A percentile compares a stretch with the other conserved stretches of the same genome.
These are phyloP conservation scores for Hirtodrosophila confusa DNA, from an alignment of 2,888 invertebrate genomes.

Conservation along the genomic window DNA sequence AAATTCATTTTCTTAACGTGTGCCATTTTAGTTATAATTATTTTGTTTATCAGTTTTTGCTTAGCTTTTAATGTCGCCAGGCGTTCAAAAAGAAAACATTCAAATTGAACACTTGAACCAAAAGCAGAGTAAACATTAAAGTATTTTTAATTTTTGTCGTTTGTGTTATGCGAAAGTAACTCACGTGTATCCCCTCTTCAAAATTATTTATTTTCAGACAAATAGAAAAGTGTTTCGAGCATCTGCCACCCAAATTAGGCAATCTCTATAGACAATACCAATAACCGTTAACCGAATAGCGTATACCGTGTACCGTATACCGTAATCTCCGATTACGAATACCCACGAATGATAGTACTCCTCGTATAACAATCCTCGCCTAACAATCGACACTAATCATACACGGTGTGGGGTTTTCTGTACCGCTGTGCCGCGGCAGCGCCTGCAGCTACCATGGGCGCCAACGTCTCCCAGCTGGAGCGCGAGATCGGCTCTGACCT, in stretches of 20 bases:
- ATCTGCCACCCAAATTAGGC: conserved; percentile 52
- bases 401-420: conserved; percentile 66
- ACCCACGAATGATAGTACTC: conserved; percentile 18
- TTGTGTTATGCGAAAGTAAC: conserved; percentile 79
- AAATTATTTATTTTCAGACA: conserved; percentile 84
- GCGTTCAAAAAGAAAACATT: conserved; percentile 10
- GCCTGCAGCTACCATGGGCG: conserved; percentile 88
- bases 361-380: conserved; percentile 10
- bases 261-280: conserved; percentile 45
- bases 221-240: conserved; percentile 76
- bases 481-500: conserved; percentile 99
- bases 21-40: conserved; percentile 46
- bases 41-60: conserved; percentile 37
- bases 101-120: conserved; percentile 21
- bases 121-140: conserved; percentile 56
- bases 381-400: conserved; percentile 39
- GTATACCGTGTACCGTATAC: background rate
- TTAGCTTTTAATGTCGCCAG: conserved; percentile 65
- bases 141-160: conserved; percentile 68
- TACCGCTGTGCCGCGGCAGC: conserved; percentile 70
- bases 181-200: conserved; percentile 84
- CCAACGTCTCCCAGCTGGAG: conserved; percentile 99
- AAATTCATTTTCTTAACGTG: conserved; percentile 26
- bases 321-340: conserved; percentile 25
- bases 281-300: background rate